Percentiles rank a stretch among this genome's conserved stretches.
Evolutionary conservation across 2,113 vertebrate species (phyloP).

Genomic region (Uropsilus gracilis): DNA sequence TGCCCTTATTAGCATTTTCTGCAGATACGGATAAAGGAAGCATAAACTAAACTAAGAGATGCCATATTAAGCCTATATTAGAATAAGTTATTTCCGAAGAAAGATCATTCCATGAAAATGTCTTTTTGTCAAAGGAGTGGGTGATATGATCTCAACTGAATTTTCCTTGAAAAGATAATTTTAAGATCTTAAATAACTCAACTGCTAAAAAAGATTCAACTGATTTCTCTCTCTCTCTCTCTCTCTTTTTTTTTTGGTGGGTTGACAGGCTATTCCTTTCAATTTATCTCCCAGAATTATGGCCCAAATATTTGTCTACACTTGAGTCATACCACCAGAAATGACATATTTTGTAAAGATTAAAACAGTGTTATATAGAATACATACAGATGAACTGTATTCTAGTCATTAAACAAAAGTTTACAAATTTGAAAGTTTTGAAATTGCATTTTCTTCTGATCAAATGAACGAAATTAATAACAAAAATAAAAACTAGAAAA

Average conservation of each 20-base stretch:
- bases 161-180: background rate
- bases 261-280: background rate
- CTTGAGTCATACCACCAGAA: background rate
- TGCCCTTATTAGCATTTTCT: background rate
- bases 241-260: too few species aligned
- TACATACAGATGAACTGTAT: background rate
- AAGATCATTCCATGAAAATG: background rate
- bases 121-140: background rate
- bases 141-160: background rate
- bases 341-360: background rate
- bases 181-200: background rate
- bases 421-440: background rate
- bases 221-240: background rate
- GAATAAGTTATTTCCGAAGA: background rate
- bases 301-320: background rate
- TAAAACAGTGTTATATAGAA: background rate
- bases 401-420: background rate
- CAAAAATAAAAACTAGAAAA: background rate
- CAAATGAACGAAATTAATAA: background rate
- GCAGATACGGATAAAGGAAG: background rate
- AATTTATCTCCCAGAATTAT: background rate
- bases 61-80: background rate
- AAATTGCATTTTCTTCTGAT: constrained; percentile 5
- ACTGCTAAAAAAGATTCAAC: background rate
- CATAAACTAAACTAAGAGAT: background rate